Evolutionary conservation across 2,888 invertebrate species (phyloP).

Genomic region (Drosophila mercatorum): DNA sequence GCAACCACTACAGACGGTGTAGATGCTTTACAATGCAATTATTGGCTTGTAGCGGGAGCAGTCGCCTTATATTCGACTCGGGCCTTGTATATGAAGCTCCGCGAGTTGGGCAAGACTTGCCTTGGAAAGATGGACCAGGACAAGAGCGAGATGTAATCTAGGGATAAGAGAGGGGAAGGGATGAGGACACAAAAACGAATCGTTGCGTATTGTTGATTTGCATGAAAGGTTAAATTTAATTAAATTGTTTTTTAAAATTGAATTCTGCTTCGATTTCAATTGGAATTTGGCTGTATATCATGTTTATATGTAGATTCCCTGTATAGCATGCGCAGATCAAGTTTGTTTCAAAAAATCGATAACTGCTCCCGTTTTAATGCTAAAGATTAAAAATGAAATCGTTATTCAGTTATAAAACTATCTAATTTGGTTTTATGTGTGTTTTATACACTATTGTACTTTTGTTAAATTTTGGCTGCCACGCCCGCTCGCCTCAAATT

Average conservation of each 20-base stretch:
- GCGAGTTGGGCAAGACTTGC: neutral
- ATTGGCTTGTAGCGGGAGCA: neutral
- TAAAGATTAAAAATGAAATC: too few species aligned
- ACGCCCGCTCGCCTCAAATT: too few species aligned
- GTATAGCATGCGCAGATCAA: too few species aligned
- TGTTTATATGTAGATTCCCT: too few species aligned
- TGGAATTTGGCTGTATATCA: neutral
- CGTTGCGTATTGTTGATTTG: slow-evolving; percentile 7
- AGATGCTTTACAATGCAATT: neutral
- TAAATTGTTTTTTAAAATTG: neutral
- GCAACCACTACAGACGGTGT: neutral
- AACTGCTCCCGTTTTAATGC: too few species aligned
- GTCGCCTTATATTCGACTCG: neutral
- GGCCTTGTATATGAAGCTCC: neutral
- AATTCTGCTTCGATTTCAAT: slow-evolving; percentile 19
- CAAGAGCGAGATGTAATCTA: neutral
- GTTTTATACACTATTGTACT: too few species aligned
- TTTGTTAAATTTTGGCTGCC: too few species aligned
- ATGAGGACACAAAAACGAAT: slow-evolving; percentile 15
- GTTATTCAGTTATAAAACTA: too few species aligned
- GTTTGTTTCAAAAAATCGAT: too few species aligned
- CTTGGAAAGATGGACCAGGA: neutral
- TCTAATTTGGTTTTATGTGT: too few species aligned
- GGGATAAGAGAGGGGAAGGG: neutral
- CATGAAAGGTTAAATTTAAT: slow-evolving; percentile 12